A percentile compares a stretch with the other conserved stretches of the same genome.
phyloP scores from a whole-genome alignment of 2,888 invertebrate species.

The Dicyrtomina minuta region DNA sequence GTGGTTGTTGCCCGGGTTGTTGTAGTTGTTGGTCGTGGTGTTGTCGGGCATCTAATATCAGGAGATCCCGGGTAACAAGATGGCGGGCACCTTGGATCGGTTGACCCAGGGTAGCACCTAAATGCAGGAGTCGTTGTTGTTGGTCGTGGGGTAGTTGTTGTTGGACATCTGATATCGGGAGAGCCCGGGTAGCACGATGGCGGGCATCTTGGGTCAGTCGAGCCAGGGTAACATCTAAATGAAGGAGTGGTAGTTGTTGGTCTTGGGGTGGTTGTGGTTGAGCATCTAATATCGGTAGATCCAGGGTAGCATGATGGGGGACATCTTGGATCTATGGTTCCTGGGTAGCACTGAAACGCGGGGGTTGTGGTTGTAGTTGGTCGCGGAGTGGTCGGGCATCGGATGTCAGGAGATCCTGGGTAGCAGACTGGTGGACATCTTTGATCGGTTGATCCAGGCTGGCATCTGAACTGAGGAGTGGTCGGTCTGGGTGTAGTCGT shows the following conservation, averaged over 20 bases:
- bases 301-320: slow-evolving; percentile 46
- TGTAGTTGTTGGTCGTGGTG: too few relatives aligned
- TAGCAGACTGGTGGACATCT: slow-evolving; percentile 39
- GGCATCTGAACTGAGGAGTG: not conserved
- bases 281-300: slow-evolving; percentile 32
- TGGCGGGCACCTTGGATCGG: slow-evolving; percentile 39
- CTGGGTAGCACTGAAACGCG: slow-evolving; percentile 6
- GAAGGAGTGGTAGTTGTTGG: slow-evolving; percentile 10
- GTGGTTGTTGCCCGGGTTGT: slow-evolving; percentile 21
- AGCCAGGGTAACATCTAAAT: too few relatives aligned
- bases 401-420: slow-evolving; percentile 54
- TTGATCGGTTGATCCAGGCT: slow-evolving; percentile 33
- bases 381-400: slow-evolving; percentile 36
- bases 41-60: slow-evolving; percentile 28
- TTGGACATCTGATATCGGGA: slow-evolving; percentile 55
- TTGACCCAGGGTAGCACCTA: slow-evolving; percentile 12
- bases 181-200: slow-evolving; percentile 54
- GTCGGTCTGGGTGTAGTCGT: slow-evolving; percentile 41
- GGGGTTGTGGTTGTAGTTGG: too few relatives aligned
- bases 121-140: not conserved
- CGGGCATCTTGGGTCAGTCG: not conserved
- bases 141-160: slow-evolving; percentile 49
- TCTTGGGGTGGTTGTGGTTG: not conserved
- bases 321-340: slow-evolving; percentile 40
- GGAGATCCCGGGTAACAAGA: slow-evolving; percentile 45